These are phyloP conservation scores for Pitangus sulphuratus DNA, from an alignment of 2,797 vertebrate species.

Conservation along the genomic window DNA sequence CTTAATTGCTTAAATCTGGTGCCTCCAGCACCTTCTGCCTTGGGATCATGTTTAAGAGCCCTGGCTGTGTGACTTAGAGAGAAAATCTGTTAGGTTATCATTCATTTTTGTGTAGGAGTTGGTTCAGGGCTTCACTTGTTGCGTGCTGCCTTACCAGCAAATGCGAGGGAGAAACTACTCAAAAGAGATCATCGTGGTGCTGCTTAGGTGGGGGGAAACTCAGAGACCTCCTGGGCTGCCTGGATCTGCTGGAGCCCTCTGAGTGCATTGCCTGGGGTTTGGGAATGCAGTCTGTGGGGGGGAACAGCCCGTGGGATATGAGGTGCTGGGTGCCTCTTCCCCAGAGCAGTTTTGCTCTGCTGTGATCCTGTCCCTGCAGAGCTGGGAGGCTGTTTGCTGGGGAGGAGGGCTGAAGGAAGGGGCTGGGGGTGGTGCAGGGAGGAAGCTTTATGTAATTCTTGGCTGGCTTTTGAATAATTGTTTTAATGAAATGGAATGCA, in stretches of 20 bases:
- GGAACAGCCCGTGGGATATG: accelerated
- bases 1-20: not conserved
- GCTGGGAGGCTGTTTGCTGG: slow-evolving; percentile 12
- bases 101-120: not conserved
- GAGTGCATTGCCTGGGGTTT: not conserved
- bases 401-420: not conserved
- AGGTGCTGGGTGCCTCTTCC: accelerated
- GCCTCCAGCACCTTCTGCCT: not conserved
- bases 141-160: not conserved
- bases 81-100: not conserved
- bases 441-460: slow-evolving; percentile 83
- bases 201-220: not conserved
- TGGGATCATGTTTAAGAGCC: not conserved
- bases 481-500: slow-evolving; percentile 84
- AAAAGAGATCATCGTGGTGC: not conserved
- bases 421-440: slow-evolving; percentile 66
- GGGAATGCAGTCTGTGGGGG: accelerated
- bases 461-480: slow-evolving; percentile 80
- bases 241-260: not conserved
- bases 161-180: accelerated
- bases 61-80: not conserved
- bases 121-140: not conserved
- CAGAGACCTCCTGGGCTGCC: not conserved
- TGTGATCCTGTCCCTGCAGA: not conserved
- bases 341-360: accelerated